Evolutionary conservation across 2,888 invertebrate species (phyloP), one percentile per base, ranked within the genome.

Genomic region (Phengaris arion): DNA sequence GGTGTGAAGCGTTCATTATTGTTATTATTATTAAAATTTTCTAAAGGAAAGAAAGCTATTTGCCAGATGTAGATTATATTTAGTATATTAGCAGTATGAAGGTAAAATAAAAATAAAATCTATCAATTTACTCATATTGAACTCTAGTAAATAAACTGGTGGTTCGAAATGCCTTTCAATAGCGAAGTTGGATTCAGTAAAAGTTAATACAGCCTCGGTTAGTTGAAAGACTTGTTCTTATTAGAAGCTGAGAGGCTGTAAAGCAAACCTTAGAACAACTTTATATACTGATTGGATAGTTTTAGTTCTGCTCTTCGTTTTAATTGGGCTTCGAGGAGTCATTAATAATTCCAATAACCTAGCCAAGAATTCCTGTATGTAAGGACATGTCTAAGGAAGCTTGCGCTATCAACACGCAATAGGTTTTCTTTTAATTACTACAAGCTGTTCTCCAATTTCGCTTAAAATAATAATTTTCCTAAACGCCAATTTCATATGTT

Each of bases 181-280:
- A 35, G 64, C 12, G 7, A 64, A 64, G 64, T 64, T 64, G 64
- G 59, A 69, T 69, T 69, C 48, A 15, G 9, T 69, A 69, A 69
- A 69, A 69, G 69, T 69, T 69, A 48, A 69, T 69, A 69, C 69
- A n/a, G 15, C 69, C 15, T 5, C 69, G 15, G 69, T 9, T 69
- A 69, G 69, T 69, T 64, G 35, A 64, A 64, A 64, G 64, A 64
- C 64, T 64, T 35, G 64, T 45, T 64, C 64, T 64, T 64, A 64
- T 64, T 64, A 64, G 64, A 64, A 64, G 64, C 64, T 35, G 35
- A 5, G 59, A 59, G 59, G 10, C 22, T 59, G 59, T 59, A 59
- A 64, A 64, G 64, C 35, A 64, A 64, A 64, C 35, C 64, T 45
- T 45, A 35, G 22, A 13, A 6, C 64, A 64, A 64, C 64, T 64